phyloP scores from a whole-genome alignment of 2,797 vertebrate species.

The Enteromius paludinosus region DNA sequence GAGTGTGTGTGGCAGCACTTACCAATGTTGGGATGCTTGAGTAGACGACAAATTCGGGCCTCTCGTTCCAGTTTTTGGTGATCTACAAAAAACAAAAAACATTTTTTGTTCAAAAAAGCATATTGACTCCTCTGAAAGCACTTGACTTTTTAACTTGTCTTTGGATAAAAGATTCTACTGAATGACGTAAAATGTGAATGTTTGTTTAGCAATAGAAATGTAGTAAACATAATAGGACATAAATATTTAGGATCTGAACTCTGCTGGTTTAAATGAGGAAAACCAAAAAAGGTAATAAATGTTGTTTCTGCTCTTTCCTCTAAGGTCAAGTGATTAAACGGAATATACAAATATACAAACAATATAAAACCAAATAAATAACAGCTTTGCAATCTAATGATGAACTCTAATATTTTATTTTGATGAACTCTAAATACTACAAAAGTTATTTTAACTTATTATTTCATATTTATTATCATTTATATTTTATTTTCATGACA shows the following conservation, averaged over 20 bases:
- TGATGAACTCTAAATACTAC: background rate
- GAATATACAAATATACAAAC: background rate
- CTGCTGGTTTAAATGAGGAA: background rate
- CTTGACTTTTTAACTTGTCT: background rate
- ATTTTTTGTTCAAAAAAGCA: background rate
- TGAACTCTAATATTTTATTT: background rate
- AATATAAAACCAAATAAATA: background rate
- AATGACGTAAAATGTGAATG: background rate
- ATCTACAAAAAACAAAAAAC: constrained; percentile 35
- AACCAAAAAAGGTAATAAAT: background rate
- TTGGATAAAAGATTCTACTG: background rate
- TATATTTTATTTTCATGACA: background rate
- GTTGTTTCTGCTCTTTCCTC: background rate
- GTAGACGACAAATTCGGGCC: constrained; percentile 94
- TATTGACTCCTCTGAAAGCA: background rate
- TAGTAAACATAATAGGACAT: background rate
- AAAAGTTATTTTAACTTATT: background rate
- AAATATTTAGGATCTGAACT: background rate
- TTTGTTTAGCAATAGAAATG: background rate
- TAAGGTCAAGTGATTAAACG: background rate
- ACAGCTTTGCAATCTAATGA: background rate
- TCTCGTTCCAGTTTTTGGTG: constrained; percentile 92
- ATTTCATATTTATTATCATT: background rate
- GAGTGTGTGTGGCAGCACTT: constrained; percentile 54
- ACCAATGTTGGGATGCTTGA: constrained; percentile 97